These are phyloP conservation scores for Gyps fulvus DNA, from an alignment of 2,113 vertebrate species.

Conservation along the genomic window DNA sequence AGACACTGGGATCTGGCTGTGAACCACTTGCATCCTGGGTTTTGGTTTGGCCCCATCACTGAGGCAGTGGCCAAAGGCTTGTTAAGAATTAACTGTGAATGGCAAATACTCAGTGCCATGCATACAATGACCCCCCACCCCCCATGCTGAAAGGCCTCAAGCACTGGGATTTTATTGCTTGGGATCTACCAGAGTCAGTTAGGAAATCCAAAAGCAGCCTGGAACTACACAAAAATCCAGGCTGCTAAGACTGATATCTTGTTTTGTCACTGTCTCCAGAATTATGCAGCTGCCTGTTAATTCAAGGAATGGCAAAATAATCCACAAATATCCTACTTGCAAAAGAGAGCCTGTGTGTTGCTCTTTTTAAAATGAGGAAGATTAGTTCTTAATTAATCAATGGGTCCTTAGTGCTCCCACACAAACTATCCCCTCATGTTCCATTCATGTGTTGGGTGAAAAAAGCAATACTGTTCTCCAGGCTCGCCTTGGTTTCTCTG, in stretches of 20 bases:
- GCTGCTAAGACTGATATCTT: background rate
- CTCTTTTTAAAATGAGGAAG: background rate
- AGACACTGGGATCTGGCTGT: background rate
- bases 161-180: background rate
- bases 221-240: background rate
- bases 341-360: background rate
- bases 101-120: background rate
- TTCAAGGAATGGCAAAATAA: background rate
- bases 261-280: background rate
- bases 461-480: background rate
- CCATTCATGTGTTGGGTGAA: background rate
- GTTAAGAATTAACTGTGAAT: background rate
- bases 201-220: background rate
- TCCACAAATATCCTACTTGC: background rate
- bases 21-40: background rate
- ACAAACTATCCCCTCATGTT: background rate
- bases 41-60: background rate
- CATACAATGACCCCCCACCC: accelerated
- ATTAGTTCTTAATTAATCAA: background rate
- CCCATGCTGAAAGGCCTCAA: background rate
- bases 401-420: background rate
- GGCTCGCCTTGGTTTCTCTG: background rate
- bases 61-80: background rate
- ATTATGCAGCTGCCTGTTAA: background rate
- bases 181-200: background rate